Percentiles rank a stretch among this genome's conserved stretches.
phyloP scores from a whole-genome alignment of 2,888 invertebrate genomes.

The Brenthis hecate region DNA sequence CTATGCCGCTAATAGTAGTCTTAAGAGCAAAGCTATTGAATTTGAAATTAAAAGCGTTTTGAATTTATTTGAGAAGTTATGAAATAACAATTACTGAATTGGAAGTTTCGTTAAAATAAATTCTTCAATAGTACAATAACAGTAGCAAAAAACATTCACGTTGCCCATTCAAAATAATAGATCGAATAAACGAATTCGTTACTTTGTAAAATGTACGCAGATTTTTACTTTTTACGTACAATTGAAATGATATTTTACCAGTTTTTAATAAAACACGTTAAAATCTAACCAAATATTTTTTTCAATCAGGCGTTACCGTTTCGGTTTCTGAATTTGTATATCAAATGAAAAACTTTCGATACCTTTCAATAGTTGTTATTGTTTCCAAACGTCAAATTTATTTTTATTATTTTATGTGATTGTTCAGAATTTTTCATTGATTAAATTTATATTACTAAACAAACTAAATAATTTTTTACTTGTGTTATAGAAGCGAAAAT shows the following conservation, averaged over 20 bases:
- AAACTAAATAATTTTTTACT: too few relatives aligned
- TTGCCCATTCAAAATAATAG: not conserved
- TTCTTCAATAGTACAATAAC: too few relatives aligned
- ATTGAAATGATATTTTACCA: conserved; percentile 16
- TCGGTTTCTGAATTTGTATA: conserved; percentile 30
- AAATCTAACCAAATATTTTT: conserved; percentile 26
- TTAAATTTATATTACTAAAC: too few relatives aligned
- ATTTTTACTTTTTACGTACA: conserved; percentile 11
- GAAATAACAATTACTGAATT: too few relatives aligned
- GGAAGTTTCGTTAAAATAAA: too few relatives aligned
- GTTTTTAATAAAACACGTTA: conserved; percentile 13
- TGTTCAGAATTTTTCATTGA: too few relatives aligned
- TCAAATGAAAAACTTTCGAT: conserved; percentile 27
- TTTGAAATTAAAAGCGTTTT: too few relatives aligned
- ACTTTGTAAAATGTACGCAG: conserved; percentile 1
- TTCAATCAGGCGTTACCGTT: conserved; percentile 26
- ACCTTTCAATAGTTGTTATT: conserved; percentile 8
- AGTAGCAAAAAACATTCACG: not conserved
- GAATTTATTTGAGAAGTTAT: too few relatives aligned
- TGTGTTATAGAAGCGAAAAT: too few relatives aligned
- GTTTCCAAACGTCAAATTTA: conserved; percentile 33
- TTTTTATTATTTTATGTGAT: conserved; percentile 30
- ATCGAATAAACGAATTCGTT: not conserved
- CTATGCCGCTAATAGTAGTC: too few relatives aligned
- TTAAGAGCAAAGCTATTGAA: too few relatives aligned